Percentiles rank a stretch among this genome's conserved stretches.
These are phyloP conservation scores for Trichacis sp. DNA, from an alignment of 2,888 invertebrate species.

Conservation along the genomic window DNA sequence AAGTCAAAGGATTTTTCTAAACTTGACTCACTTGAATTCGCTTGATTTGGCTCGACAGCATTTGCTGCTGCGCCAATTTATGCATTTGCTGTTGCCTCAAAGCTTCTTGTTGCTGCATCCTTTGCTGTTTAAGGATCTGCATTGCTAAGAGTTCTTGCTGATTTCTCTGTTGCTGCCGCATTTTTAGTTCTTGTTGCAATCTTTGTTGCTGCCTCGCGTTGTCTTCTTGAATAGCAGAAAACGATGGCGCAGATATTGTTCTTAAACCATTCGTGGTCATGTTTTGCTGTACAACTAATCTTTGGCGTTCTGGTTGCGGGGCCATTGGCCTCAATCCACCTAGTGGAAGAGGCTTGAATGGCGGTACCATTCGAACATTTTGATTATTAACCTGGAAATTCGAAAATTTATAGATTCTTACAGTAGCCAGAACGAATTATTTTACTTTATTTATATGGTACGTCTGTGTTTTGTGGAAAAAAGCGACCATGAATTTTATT, in stretches of 20 bases:
- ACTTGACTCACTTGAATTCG: conserved; percentile 57
- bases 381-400: neutral
- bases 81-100: conserved; percentile 55
- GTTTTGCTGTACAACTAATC: conserved; percentile 62
- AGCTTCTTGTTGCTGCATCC: conserved; percentile 61
- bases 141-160: conserved; percentile 61
- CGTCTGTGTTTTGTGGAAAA: too few species aligned
- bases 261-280: conserved; percentile 50
- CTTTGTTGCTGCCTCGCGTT: conserved; percentile 49
- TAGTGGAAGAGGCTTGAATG: conserved; percentile 83
- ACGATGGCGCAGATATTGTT: conserved; percentile 43
- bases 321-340: conserved; percentile 72
- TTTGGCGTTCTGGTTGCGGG: conserved; percentile 74
- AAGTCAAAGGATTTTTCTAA: too few species aligned
- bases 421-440: neutral
- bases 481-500: too few species aligned
- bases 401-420: neutral
- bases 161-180: conserved; percentile 53
- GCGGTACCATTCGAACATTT: conserved; percentile 72
- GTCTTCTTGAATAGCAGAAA: conserved; percentile 53
- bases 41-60: conserved; percentile 53
- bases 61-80: conserved; percentile 49
- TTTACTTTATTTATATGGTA: too few species aligned
- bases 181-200: conserved; percentile 51
- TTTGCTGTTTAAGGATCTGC: conserved; percentile 61